phyloP scores from a whole-genome alignment of 2,113 vertebrate species.

The Tachycineta bicolor region DNA sequence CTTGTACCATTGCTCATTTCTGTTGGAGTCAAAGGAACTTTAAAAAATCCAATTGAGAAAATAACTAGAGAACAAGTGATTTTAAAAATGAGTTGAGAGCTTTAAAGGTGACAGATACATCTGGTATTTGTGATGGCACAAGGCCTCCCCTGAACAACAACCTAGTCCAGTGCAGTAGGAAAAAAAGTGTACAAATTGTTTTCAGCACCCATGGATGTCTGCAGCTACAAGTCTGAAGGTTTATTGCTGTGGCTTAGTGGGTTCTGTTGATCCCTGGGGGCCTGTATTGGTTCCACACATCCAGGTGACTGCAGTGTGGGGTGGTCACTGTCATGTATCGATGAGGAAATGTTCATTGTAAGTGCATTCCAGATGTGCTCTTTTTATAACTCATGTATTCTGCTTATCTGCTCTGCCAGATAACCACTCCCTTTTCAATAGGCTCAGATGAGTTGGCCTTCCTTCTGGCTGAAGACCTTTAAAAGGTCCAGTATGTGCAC shows the following conservation, averaged over 20 bases:
- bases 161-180: neutral
- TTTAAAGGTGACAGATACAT: neutral
- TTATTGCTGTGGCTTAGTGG: neutral
- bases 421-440: neutral
- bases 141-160: neutral
- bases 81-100: neutral
- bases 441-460: neutral
- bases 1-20: neutral
- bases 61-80: neutral
- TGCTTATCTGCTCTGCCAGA: neutral
- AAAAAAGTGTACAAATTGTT: neutral
- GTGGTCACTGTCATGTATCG: rapidly evolving
- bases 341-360: neutral
- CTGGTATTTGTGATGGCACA: neutral
- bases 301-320: neutral
- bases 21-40: neutral
- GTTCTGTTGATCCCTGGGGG: neutral
- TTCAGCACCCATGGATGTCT: neutral
- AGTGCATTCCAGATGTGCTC: neutral
- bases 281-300: neutral
- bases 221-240: neutral
- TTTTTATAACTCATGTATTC: neutral
- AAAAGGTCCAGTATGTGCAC: neutral
- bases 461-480: neutral
- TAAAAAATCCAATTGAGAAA: neutral